Evolutionary conservation across 2,888 invertebrate species (phyloP), one percentile per base, ranked within the genome.

Genomic region (Tanypteryx hageni): DNA sequence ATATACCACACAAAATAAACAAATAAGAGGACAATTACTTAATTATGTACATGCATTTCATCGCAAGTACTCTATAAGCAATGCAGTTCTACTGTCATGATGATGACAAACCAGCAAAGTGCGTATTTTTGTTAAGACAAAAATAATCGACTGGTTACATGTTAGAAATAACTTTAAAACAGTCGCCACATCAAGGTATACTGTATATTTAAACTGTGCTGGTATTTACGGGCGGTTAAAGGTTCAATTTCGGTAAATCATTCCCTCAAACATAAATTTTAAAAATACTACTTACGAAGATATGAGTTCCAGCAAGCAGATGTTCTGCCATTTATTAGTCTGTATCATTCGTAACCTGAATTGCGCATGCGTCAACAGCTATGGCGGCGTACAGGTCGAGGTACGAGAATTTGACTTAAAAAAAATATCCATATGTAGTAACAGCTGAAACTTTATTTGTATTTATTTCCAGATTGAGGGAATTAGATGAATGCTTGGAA

Each of bases 401-500:
- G 94, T 94, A 93, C 93, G 92, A 91, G 92, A 83, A 92, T 93
- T 93, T 61, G 93, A 76, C 94, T 94, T 27, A 93, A 94, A 93
- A 84, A 83, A 91, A 89, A 82, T 31, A 61, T 91, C 92, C 92
- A 44, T 92, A 61, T 92, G n/a, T 27, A 58, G 85, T 92, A 58
- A 91, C 68, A n/a, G 82, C 92, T 81, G 58, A 89, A 93, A 85
- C 93, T 76, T 84, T 61, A 58, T 57, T 82, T 83, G 92, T 92
- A 92, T 93, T 93, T 93, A 93, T 92, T 96, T 96, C 56, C 95
- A 98, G 98, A 95, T 96, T 98, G 93, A 97, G 97, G 95, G 97
- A 97, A 94, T 98, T 98, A 94, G 97, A 98, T 95, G 97, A 97
- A 93, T 95, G 97, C 83, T 95, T 98, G 58, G 95, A 96, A 16